A percentile compares a stretch with the other conserved stretches of the same genome.
Evolutionary conservation across 2,113 vertebrate species (phyloP).

Genomic region (Protobothrops flavoviridis): DNA sequence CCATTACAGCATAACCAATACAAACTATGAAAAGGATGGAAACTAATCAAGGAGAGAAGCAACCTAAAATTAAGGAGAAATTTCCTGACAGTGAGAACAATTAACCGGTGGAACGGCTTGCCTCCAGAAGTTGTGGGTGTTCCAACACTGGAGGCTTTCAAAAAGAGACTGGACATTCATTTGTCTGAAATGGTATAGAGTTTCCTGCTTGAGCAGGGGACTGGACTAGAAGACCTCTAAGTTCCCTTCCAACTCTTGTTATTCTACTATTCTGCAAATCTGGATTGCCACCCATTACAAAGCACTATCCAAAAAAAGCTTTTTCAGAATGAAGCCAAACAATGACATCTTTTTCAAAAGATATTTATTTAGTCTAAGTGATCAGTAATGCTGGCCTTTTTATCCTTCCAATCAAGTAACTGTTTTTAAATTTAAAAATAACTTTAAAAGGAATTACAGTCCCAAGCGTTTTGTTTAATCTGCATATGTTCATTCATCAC

Average conservation of each 20-base stretch:
- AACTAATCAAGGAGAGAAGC: too few relatives aligned
- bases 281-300: not conserved
- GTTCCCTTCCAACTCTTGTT: not conserved
- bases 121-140: too few relatives aligned
- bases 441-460: not conserved
- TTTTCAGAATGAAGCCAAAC: not conserved
- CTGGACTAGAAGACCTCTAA: not conserved
- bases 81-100: too few relatives aligned
- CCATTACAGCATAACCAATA: too few relatives aligned
- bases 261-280: not conserved
- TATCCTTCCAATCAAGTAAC: not conserved
- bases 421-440: not conserved
- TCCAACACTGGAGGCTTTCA: too few relatives aligned
- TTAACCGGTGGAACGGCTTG: too few relatives aligned
- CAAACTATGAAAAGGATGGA: too few relatives aligned
- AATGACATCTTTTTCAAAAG: not conserved
- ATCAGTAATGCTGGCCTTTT: not conserved
- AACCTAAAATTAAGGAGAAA: too few relatives aligned
- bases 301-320: not conserved
- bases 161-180: too few relatives aligned
- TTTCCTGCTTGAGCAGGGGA: too few relatives aligned
- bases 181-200: too few relatives aligned
- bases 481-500: not conserved
- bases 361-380: not conserved
- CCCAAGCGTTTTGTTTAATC: not conserved